These are phyloP conservation scores for Vultur gryphus DNA, from an alignment of 2,797 vertebrate species.

Conservation along the genomic window DNA sequence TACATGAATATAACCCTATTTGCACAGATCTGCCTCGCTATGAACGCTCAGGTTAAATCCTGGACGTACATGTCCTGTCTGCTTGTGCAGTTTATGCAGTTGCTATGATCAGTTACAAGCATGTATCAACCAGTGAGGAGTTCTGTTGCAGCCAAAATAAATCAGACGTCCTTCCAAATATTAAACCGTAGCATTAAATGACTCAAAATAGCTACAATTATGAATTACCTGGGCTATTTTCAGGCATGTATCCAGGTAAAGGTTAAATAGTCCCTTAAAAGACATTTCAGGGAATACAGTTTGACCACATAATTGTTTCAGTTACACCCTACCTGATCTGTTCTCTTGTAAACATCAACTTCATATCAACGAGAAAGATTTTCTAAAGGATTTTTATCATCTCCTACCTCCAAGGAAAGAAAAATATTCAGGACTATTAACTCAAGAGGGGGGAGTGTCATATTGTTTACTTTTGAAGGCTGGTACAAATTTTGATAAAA, in stretches of 20 bases:
- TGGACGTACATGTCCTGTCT: not conserved
- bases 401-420: not conserved
- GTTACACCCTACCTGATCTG: not conserved
- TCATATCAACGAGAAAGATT: not conserved
- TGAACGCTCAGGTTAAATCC: not conserved
- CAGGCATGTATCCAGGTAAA: not conserved
- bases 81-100: not conserved
- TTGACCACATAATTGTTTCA: not conserved
- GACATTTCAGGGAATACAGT: not conserved
- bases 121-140: not conserved
- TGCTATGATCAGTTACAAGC: conserved; percentile 4
- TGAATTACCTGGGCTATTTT: not conserved
- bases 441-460: not conserved
- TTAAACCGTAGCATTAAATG: not conserved
- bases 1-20: not conserved
- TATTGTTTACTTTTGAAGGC: not conserved
- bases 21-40: not conserved
- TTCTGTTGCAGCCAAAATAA: conserved; percentile 29
- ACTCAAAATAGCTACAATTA: not conserved
- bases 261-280: not conserved
- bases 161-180: conserved; percentile 16
- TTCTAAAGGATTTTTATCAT: not conserved
- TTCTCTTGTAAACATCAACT: not conserved
- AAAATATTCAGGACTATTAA: not conserved
- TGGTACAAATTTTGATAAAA: not conserved